These are phyloP conservation scores for Macheiramphus alcinus DNA, from an alignment of 2,113 vertebrate genomes.

Conservation along the genomic window DNA sequence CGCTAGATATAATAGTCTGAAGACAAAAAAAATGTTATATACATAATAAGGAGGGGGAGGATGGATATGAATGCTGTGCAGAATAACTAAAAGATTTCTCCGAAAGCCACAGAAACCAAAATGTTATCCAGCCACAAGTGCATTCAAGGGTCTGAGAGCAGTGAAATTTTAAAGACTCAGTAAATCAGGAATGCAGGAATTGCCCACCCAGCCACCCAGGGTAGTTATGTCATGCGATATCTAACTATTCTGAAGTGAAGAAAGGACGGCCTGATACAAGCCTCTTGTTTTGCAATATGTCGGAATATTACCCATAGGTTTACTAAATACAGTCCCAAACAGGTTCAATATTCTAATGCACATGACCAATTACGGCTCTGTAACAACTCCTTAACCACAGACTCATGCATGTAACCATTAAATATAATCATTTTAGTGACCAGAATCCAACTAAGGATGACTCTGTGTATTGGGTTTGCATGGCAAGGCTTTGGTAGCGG, in stretches of 20 bases:
- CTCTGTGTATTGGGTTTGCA: too few species aligned
- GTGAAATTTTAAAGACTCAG: neutral
- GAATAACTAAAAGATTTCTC: neutral
- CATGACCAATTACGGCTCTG: neutral
- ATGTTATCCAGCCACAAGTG: neutral
- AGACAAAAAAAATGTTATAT: neutral
- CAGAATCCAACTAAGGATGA: neutral
- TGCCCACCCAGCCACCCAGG: neutral
- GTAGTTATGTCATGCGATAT: neutral
- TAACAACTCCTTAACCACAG: neutral
- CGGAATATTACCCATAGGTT: neutral
- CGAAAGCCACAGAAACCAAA: neutral
- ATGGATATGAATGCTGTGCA: neutral
- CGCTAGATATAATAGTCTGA: neutral
- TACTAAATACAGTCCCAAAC: neutral
- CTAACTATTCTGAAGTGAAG: neutral
- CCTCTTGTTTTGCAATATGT: neutral
- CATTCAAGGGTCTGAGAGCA: neutral
- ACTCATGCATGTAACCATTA: neutral
- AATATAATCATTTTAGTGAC: neutral
- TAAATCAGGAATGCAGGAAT: neutral
- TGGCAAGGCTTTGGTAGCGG: too few species aligned
- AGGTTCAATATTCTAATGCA: neutral
- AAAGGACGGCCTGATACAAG: neutral
- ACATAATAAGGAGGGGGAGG: neutral